Conservation (phyloP, 2,797 vertebrate species). For the Urocyon cinereoargenteus region DNA sequence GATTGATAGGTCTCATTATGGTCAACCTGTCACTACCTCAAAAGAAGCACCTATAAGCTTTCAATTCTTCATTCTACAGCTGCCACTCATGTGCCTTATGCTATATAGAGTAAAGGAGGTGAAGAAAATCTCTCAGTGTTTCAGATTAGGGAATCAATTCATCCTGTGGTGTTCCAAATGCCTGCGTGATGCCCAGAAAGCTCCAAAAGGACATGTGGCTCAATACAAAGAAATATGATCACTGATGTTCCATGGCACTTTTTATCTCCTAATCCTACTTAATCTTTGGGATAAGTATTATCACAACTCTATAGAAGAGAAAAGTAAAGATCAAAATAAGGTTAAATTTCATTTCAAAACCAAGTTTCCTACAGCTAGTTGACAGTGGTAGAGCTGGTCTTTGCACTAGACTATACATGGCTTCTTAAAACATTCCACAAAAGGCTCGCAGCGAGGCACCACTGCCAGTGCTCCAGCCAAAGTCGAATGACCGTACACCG, state of each 20-base stretch:
- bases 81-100: not conserved
- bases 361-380: not conserved
- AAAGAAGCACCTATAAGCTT: not conserved
- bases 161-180: not conserved
- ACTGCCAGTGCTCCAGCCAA: rapidly evolving
- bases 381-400: not conserved
- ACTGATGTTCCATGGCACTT: not conserved
- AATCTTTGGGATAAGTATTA: not conserved
- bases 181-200: not conserved
- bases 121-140: not conserved
- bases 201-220: not conserved
- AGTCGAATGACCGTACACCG: rapidly evolving
- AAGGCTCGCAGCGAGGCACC: not conserved
- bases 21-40: not conserved
- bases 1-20: not conserved
- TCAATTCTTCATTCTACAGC: not conserved
- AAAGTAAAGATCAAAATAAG: not conserved
- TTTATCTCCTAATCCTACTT: not conserved
- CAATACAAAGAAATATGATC: not conserved
- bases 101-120: not conserved
- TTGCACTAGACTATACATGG: not conserved
- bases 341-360: not conserved
- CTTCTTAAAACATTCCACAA: not conserved
- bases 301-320: not conserved
- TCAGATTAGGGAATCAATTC: not conserved